phyloP scores from a whole-genome alignment of 2,797 vertebrate genomes.

The Lycodopsis pacificus region DNA sequence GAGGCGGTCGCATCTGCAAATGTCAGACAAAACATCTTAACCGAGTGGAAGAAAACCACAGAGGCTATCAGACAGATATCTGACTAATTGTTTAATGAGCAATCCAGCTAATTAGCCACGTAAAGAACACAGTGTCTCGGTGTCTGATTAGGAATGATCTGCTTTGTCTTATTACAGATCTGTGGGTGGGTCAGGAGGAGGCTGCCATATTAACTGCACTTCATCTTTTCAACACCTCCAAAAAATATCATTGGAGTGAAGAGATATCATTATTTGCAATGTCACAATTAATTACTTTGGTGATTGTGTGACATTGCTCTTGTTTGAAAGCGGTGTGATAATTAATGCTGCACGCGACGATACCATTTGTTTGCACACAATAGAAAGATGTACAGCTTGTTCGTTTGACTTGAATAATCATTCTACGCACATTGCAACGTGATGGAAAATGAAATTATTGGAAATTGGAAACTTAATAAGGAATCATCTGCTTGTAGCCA shows the following conservation, averaged over 20 bases:
- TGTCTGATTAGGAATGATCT: slow-evolving; percentile 49
- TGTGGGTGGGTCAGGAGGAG: slow-evolving; percentile 20
- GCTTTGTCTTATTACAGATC: slow-evolving; percentile 33
- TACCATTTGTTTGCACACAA: not conserved
- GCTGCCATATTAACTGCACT: slow-evolving; percentile 18
- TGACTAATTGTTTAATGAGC: slow-evolving; percentile 56
- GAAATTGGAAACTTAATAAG: slow-evolving; percentile 25
- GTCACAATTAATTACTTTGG: not conserved
- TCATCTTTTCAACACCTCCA: not conserved
- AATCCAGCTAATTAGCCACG: slow-evolving; percentile 53
- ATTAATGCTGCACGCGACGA: not conserved
- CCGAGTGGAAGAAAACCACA: slow-evolving; percentile 32
- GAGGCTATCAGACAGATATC: slow-evolving; percentile 40
- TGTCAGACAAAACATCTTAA: slow-evolving; percentile 39
- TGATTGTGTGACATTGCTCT: not conserved
- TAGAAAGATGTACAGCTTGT: not conserved
- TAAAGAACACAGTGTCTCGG: slow-evolving; percentile 30
- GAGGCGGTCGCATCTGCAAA: slow-evolving; percentile 33
- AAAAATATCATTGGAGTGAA: not conserved
- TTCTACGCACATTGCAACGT: slow-evolving; percentile 3
- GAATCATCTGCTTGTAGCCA: slow-evolving; percentile 27
- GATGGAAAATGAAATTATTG: slow-evolving; percentile 6
- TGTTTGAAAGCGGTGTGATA: not conserved
- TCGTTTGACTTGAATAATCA: not conserved
- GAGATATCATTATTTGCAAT: slow-evolving; percentile 4